Conservation (phyloP, 2,113 vertebrate species). For the Bufo gargarizans region DNA sequence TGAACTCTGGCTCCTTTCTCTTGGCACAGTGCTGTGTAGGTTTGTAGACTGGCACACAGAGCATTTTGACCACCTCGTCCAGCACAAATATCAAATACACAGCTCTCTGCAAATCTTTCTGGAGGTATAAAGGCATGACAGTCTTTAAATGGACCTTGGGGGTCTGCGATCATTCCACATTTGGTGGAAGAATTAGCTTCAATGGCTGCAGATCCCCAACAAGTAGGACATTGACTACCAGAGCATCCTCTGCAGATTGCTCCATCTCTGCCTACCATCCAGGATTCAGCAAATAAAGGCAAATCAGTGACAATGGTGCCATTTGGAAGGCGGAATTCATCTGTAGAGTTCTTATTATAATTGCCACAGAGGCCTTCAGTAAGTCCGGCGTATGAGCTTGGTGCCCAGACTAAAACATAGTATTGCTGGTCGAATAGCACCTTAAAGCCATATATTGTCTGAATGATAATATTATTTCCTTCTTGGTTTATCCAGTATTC, state of each 20-base stretch:
- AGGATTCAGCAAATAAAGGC: constrained; percentile 18
- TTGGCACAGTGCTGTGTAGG: constrained; percentile 62
- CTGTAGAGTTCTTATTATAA: background rate
- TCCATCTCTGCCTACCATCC: constrained; percentile 19
- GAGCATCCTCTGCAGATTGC: constrained; percentile 35
- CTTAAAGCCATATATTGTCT: constrained; percentile 67
- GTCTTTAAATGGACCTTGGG: constrained; percentile 60
- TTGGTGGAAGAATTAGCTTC: constrained; percentile 56
- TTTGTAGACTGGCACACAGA: constrained; percentile 60
- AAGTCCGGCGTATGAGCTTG: constrained; percentile 66
- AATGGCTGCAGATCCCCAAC: constrained; percentile 12
- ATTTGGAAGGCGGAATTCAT: constrained; percentile 47
- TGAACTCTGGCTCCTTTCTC: constrained; percentile 48
- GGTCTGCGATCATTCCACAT: constrained; percentile 59
- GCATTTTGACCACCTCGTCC: constrained; percentile 51
- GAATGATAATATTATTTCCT: constrained; percentile 43
- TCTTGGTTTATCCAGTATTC: constrained; percentile 35
- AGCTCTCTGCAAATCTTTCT: constrained; percentile 59
- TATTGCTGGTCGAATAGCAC: constrained; percentile 69
- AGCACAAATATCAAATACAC: constrained; percentile 62
- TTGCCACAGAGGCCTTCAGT: constrained; percentile 62
- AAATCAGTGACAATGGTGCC: background rate
- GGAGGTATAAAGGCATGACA: constrained; percentile 62
- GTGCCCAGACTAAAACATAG: constrained; percentile 69
- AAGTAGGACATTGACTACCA: constrained; percentile 50